phyloP scores from a whole-genome alignment of 1,140 invertebrate genomes.

The Holotrichia oblita region DNA sequence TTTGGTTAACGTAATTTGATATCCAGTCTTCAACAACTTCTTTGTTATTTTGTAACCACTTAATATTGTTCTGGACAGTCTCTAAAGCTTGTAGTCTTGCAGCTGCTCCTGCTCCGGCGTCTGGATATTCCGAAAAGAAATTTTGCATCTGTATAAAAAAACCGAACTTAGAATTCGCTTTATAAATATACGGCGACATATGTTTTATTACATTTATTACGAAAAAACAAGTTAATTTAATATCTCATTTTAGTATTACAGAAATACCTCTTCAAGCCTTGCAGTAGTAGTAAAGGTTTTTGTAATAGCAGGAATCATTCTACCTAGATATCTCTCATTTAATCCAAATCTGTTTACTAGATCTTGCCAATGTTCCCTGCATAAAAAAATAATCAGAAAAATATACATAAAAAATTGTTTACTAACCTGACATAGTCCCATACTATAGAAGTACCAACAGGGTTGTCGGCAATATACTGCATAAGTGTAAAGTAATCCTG shows the following conservation, averaged over 20 bases:
- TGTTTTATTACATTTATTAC: no score
- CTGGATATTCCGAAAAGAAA: constrained; percentile 84
- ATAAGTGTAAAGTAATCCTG: constrained; percentile 87
- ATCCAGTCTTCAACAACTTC: constrained; percentile 68
- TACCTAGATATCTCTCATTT: constrained; percentile 83
- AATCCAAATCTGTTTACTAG: constrained; percentile 81
- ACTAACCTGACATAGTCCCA: constrained; percentile 82
- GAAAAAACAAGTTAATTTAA: no score
- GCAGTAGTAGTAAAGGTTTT: constrained; percentile 72
- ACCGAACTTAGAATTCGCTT: no score
- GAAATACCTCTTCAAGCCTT: constrained; percentile 79
- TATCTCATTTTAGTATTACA: no score
- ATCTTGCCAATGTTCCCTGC: constrained; percentile 74
- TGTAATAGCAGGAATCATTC: constrained; percentile 76
- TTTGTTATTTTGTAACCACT: constrained; percentile 72
- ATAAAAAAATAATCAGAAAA: constrained; percentile 43
- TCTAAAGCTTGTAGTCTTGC: constrained; percentile 78
- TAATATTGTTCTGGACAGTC: constrained; percentile 81
- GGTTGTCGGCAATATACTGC: constrained; percentile 74
- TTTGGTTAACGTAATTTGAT: not conserved
- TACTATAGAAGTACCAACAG: constrained; percentile 75
- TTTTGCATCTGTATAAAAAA: constrained; percentile 76
- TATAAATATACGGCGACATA: no score
- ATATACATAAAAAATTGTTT: constrained; percentile 6
- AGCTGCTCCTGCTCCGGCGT: constrained; percentile 84